A percentile compares a stretch with the other conserved stretches of the same genome.
phyloP scores from a whole-genome alignment of 2,888 invertebrate species.

The Acanthococcus lagerstroemiae region DNA sequence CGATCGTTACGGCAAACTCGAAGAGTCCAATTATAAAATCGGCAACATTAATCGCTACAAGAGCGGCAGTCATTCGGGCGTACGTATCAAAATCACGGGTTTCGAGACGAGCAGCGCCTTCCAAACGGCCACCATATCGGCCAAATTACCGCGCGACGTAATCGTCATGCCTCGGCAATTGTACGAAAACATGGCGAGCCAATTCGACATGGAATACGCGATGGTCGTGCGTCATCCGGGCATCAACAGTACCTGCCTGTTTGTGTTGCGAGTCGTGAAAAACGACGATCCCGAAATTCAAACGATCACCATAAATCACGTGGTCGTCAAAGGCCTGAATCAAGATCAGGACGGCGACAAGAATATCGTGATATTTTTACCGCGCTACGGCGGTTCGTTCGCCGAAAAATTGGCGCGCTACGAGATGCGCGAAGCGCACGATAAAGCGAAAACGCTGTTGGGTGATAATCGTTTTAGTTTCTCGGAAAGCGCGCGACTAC shows the following conservation, averaged over 20 bases:
- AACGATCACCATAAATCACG: not conserved
- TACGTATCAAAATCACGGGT: slow-evolving; percentile 4
- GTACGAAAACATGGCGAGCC: not conserved
- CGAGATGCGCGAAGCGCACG: slow-evolving; percentile 3
- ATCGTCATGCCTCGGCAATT: not conserved
- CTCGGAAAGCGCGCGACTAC: not conserved
- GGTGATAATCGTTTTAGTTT: not conserved
- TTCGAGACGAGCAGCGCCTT: not conserved
- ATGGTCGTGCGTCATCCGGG: not conserved
- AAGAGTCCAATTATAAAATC: not conserved
- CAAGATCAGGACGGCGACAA: slow-evolving; percentile 18
- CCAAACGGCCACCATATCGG: slow-evolving; percentile 13
- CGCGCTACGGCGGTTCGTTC: no score
- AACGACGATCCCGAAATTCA: slow-evolving; percentile 1
- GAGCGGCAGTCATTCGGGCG: not conserved
- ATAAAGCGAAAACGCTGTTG: not conserved
- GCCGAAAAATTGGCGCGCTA: not conserved
- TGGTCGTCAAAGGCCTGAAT: not conserved
- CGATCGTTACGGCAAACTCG: not conserved
- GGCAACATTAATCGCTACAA: not conserved
- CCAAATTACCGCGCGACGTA: not conserved
- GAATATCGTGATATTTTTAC: not conserved
- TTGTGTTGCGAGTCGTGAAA: not conserved
- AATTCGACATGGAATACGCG: not conserved
- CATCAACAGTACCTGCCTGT: not conserved